A percentile compares a stretch with the other conserved stretches of the same genome.
These are phyloP conservation scores for Albula goreensis DNA, from an alignment of 2,113 vertebrate genomes.

Conservation along the genomic window DNA sequence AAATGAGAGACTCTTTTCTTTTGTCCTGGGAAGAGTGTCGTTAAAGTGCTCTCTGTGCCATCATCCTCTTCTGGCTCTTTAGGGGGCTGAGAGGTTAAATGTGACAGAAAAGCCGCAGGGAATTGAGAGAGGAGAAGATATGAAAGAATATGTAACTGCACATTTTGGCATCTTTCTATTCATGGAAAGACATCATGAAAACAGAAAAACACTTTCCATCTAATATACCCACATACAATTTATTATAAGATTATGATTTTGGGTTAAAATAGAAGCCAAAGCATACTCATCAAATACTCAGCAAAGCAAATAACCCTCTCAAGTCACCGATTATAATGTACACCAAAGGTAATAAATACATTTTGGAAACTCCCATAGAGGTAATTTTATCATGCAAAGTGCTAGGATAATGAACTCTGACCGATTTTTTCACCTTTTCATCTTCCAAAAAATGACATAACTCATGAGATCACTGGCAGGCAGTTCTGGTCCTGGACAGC, in stretches of 20 bases:
- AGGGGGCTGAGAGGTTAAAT: slow-evolving; percentile 48
- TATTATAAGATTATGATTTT: no score
- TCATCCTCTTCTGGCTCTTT: slow-evolving; percentile 71
- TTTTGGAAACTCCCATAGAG: no score
- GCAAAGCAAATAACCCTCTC: not conserved
- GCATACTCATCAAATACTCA: not conserved
- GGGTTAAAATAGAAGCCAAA: no score
- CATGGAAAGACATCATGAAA: not conserved
- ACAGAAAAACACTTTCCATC: not conserved
- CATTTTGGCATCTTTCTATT: not conserved
- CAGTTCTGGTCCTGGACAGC: no score
- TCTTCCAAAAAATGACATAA: not conserved
- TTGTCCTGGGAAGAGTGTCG: slow-evolving; percentile 87
- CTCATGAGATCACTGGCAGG: not conserved
- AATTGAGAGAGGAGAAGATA: not conserved
- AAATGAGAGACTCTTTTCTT: slow-evolving; percentile 94
- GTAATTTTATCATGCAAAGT: no score
- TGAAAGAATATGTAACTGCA: not conserved
- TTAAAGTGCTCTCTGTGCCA: slow-evolving; percentile 72
- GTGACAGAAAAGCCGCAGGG: not conserved
- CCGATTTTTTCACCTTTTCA: no score
- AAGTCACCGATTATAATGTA: not conserved
- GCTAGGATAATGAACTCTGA: no score
- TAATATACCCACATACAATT: no score
- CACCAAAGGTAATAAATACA: no score